Evolutionary conservation across 2,113 vertebrate species (phyloP).

Genomic region (Sphyrna mokarran): DNA sequence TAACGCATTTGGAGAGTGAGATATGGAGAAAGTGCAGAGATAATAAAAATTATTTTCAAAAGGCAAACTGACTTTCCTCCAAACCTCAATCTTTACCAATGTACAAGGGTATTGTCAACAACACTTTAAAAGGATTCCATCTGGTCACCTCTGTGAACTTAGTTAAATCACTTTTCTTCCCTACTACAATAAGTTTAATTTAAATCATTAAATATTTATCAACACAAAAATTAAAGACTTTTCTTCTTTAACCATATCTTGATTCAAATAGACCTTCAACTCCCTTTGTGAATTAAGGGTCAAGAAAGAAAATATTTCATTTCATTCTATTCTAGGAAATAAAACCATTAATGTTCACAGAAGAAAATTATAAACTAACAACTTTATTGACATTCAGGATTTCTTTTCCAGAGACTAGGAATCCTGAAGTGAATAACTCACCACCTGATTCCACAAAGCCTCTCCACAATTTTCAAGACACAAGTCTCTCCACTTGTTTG

Average conservation of each 20-base stretch:
- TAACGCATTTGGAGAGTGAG: neutral
- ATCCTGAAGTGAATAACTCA: too few species aligned
- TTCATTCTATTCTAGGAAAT: neutral
- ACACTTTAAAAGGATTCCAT: neutral
- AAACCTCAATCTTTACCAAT: constrained; percentile 1
- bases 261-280: neutral
- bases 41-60: neutral
- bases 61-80: neutral
- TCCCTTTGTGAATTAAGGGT: neutral
- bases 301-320: neutral
- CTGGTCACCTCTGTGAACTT: neutral
- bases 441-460: too few species aligned
- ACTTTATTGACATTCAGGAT: neutral
- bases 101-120: neutral
- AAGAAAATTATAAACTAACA: neutral
- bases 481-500: too few species aligned
- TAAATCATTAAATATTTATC: neutral
- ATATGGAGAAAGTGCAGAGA: neutral
- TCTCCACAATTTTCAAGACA: too few species aligned
- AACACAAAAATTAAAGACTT: neutral
- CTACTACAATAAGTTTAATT: neutral
- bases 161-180: neutral
- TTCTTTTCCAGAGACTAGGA: too few species aligned
- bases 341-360: neutral
- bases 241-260: neutral